A percentile compares a stretch with the other conserved stretches of the same genome.
Evolutionary conservation across 2,113 vertebrate genomes (phyloP).

Genomic region (Cavia aperea): DNA sequence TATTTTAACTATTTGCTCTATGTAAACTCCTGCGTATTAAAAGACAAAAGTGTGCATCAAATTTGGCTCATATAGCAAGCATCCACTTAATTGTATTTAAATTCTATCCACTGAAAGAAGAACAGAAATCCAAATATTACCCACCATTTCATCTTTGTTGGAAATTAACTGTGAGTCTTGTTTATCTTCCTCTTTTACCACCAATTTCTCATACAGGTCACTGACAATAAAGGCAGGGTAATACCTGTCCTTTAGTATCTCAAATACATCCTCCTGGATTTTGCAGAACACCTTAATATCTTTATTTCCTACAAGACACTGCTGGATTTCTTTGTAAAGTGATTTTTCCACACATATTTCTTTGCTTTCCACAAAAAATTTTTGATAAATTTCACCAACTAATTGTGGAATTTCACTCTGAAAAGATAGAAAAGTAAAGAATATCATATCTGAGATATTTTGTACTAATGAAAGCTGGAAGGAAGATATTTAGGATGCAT

Average conservation of each 20-base stretch:
- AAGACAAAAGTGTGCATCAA: background rate
- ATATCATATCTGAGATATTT: background rate
- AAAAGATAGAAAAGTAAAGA: slow-evolving; percentile 46
- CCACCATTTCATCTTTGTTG: slow-evolving; percentile 88
- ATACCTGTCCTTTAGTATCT: slow-evolving; percentile 92
- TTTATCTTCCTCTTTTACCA: slow-evolving; percentile 84
- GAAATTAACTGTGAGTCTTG: slow-evolving; percentile 78
- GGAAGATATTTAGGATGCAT: background rate
- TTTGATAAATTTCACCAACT: slow-evolving; percentile 98
- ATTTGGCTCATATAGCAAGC: background rate
- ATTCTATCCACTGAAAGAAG: background rate
- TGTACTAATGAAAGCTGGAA: background rate
- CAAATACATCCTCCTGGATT: slow-evolving; percentile 88
- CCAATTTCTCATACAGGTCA: slow-evolving; percentile 89
- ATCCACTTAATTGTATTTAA: background rate
- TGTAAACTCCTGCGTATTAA: background rate
- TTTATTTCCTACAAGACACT: slow-evolving; percentile 96
- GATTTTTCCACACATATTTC: slow-evolving; percentile 96
- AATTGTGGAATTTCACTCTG: slow-evolving; percentile 96
- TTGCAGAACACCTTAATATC: slow-evolving; percentile 92
- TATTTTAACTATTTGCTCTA: background rate
- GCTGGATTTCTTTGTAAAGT: slow-evolving; percentile 96
- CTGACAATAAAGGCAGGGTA: slow-evolving; percentile 97
- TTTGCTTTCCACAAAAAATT: slow-evolving; percentile 95
- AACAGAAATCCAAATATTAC: slow-evolving; percentile 43